These are phyloP conservation scores for Amyelois transitella DNA, from an alignment of 1,140 invertebrate species.

Conservation along the genomic window DNA sequence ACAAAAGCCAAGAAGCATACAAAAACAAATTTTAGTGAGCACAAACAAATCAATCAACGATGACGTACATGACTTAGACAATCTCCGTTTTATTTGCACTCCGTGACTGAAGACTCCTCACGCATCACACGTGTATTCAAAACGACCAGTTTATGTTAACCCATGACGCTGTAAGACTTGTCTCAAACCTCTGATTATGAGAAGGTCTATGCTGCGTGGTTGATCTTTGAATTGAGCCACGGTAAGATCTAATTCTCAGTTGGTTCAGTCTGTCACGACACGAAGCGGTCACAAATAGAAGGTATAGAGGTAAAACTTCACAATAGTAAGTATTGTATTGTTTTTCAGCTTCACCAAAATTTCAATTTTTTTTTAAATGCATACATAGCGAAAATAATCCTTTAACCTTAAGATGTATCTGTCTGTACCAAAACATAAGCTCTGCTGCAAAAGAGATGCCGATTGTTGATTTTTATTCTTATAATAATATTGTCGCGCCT, in stretches of 20 bases:
- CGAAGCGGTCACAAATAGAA: neutral
- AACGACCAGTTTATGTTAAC: slow-evolving; percentile 17
- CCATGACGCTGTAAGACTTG: neutral
- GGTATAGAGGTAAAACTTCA: neutral
- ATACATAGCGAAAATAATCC: too few species aligned
- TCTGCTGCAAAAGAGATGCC: too few species aligned
- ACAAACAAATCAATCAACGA: slow-evolving; percentile 34
- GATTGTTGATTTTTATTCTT: too few species aligned
- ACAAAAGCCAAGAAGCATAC: too few species aligned
- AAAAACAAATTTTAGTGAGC: too few species aligned
- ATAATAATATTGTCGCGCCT: too few species aligned
- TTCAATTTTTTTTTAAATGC: too few species aligned
- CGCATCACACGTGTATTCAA: slow-evolving; percentile 32
- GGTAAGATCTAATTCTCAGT: slow-evolving; percentile 43
- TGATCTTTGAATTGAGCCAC: slow-evolving; percentile 3
- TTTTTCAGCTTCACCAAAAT: too few species aligned
- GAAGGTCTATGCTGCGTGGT: neutral
- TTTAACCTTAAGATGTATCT: too few species aligned
- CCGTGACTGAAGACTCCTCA: slow-evolving; percentile 37
- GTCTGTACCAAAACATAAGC: too few species aligned
- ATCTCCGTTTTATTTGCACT: slow-evolving; percentile 28
- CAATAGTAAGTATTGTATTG: too few species aligned
- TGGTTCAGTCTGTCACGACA: slow-evolving; percentile 36
- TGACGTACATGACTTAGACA: slow-evolving; percentile 26
- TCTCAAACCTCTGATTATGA: neutral